Evolutionary conservation across 2,797 vertebrate species (phyloP).

Genomic region (Ciconia nigra): DNA sequence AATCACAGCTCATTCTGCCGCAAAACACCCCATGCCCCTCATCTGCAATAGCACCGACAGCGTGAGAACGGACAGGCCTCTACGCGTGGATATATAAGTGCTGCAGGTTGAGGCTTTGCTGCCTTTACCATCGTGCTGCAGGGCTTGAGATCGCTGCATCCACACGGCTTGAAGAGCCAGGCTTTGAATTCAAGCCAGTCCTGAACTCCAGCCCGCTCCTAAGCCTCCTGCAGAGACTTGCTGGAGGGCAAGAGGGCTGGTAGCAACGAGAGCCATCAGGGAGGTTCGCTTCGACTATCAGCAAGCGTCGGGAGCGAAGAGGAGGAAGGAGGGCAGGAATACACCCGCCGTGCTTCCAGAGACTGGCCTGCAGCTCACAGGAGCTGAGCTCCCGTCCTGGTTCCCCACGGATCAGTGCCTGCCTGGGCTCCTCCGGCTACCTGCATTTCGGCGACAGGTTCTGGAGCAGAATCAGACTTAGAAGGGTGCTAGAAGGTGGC

Average conservation of each 20-base stretch:
- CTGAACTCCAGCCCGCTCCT: neutral
- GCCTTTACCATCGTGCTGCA: neutral
- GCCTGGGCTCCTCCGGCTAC: neutral
- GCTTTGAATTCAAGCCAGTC: neutral
- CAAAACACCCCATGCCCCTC: neutral
- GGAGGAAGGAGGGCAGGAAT: neutral
- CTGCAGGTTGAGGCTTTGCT: neutral
- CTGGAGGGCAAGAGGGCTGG: neutral
- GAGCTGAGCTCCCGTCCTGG: neutral
- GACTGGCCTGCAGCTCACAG: neutral
- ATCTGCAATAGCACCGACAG: neutral
- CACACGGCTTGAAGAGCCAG: neutral
- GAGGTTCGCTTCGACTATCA: neutral
- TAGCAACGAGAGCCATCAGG: too few species aligned
- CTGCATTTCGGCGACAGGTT: neutral
- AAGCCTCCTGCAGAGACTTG: neutral
- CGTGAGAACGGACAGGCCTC: neutral
- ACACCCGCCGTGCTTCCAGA: neutral
- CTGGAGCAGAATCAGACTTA: neutral
- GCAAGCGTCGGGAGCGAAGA: neutral
- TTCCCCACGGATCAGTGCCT: neutral
- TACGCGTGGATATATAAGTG: accelerated
- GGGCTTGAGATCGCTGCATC: neutral
- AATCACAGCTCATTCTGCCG: too few species aligned
- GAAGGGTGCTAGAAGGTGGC: neutral